Conservation (phyloP, 2,888 invertebrate genomes). For the Cataglyphis albicans region DNA sequence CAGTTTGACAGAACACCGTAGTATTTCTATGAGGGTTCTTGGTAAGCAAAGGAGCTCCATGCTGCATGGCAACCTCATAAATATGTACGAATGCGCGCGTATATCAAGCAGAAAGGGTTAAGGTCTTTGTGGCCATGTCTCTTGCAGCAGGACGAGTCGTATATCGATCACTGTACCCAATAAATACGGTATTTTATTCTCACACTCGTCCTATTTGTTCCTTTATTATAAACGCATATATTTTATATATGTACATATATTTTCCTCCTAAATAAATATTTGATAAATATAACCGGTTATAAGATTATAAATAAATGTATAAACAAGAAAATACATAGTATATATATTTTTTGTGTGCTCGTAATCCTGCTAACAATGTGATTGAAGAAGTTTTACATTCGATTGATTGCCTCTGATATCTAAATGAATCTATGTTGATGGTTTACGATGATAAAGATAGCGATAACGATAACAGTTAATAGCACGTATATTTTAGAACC, state of each 20-base stretch:
- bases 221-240: slow-evolving; percentile 20
- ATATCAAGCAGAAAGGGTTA: slow-evolving; percentile 67
- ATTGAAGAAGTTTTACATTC: slow-evolving; percentile 33
- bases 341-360: not conserved
- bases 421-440: not conserved
- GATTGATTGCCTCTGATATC: slow-evolving; percentile 12
- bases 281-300: slow-evolving; percentile 32
- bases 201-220: slow-evolving; percentile 47
- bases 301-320: slow-evolving; percentile 35
- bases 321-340: not conserved
- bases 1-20: slow-evolving; percentile 73
- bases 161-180: slow-evolving; percentile 66
- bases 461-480: slow-evolving; percentile 38
- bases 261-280: not conserved
- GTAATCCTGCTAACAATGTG: slow-evolving; percentile 13
- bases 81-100: slow-evolving; percentile 74
- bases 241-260: too few species aligned
- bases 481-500: not conserved
- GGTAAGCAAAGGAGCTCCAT: slow-evolving; percentile 56
- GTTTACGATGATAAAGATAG: slow-evolving; percentile 20
- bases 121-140: slow-evolving; percentile 65
- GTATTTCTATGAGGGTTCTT: slow-evolving; percentile 69
- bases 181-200: slow-evolving; percentile 65
- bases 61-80: slow-evolving; percentile 72
- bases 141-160: slow-evolving; percentile 58